Evolutionary conservation across 2,797 vertebrate species (phyloP).

Genomic region (Chloroceryle amazona): DNA sequence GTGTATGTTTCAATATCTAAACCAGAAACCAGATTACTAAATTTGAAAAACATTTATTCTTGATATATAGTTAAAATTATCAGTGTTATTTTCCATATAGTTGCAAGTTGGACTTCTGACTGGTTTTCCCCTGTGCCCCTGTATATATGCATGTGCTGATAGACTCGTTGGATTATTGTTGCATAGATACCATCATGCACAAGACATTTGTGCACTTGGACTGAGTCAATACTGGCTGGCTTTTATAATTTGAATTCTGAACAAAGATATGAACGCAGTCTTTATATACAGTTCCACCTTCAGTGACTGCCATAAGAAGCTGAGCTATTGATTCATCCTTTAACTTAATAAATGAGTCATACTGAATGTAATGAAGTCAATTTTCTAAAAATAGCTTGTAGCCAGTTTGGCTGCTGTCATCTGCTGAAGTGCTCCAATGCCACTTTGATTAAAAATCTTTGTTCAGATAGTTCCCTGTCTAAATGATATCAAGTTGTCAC

Average conservation of each 20-base stretch:
- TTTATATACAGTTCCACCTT: background rate
- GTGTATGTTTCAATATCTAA: background rate
- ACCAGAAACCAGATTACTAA: background rate
- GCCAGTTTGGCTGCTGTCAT: conserved; percentile 67
- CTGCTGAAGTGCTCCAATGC: conserved; percentile 45
- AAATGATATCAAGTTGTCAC: conserved; percentile 45
- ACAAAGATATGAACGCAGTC: background rate
- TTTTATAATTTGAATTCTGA: background rate
- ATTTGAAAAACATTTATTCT: background rate
- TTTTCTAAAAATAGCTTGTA: conserved; percentile 70
- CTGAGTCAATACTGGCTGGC: background rate
- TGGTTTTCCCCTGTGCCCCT: background rate
- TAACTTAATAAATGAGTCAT: conserved; percentile 73
- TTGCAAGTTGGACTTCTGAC: background rate
- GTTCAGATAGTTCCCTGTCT: conserved; percentile 48
- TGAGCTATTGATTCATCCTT: conserved; percentile 36
- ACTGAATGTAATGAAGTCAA: conserved; percentile 3
- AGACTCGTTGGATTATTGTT: background rate
- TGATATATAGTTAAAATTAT: background rate
- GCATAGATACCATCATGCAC: background rate
- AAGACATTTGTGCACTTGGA: background rate
- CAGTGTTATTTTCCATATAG: background rate
- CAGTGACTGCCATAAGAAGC: conserved; percentile 17
- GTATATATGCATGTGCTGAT: fast-evolving
- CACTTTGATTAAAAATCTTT: conserved; percentile 71